Conservation (phyloP, 1,140 invertebrate genomes). For the Ladona fulva region DNA sequence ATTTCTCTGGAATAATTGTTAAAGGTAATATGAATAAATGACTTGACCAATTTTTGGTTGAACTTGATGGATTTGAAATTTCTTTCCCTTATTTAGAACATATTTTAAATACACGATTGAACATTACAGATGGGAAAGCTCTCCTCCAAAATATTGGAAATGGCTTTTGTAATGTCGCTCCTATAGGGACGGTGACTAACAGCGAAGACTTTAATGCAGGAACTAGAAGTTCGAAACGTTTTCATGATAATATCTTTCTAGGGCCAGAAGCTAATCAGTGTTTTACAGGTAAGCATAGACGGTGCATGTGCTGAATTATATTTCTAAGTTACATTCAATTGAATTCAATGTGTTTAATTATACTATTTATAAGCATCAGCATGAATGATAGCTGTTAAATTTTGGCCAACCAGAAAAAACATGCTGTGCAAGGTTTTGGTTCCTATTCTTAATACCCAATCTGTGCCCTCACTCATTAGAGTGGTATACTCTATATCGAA, state of each 20-base stretch:
- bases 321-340: too few species aligned
- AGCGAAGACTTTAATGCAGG: neutral
- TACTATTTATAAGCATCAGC: too few species aligned
- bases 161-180: conserved; percentile 6
- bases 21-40: neutral
- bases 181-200: conserved; percentile 11
- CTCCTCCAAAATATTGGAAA: neutral
- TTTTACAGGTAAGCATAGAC: conserved; percentile 19
- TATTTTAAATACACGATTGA: neutral
- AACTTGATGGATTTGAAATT: too few species aligned
- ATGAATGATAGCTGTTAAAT: too few species aligned
- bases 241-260: conserved; percentile 29
- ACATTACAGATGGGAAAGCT: neutral
- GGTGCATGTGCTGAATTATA: too few species aligned
- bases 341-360: too few species aligned
- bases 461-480: too few species aligned
- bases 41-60: too few species aligned
- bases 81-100: neutral
- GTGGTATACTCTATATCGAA: too few species aligned
- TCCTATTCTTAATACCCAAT: too few species aligned
- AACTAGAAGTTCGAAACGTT: conserved; percentile 3
- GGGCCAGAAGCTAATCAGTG: conserved; percentile 20
- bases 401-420: too few species aligned
- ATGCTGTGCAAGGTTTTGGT: too few species aligned
- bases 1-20: conserved; percentile 29